Conservation (phyloP, 2,113 vertebrate genomes). For the Aptenodytes forsteri region DNA sequence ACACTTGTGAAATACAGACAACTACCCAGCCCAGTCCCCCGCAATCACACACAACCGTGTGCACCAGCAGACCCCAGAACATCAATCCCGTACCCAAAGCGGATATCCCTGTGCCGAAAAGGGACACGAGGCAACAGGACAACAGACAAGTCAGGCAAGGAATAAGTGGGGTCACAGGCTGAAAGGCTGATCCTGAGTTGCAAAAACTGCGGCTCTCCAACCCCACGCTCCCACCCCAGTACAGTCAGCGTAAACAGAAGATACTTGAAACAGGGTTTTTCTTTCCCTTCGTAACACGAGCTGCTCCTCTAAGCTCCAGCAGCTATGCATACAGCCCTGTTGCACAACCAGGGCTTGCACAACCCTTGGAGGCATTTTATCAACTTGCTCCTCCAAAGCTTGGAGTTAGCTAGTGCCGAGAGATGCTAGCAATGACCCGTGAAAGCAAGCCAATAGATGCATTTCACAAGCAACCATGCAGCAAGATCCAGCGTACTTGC, state of each 20-base stretch:
- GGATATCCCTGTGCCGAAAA: fast-evolving
- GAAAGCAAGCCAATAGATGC: not conserved
- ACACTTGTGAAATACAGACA: not conserved
- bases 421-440: not conserved
- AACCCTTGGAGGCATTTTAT: constrained; percentile 4
- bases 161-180: not conserved
- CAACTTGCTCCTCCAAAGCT: not conserved
- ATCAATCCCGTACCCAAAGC: not conserved
- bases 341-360: constrained; percentile 48
- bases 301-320: not conserved
- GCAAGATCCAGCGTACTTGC: not conserved
- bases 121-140: not conserved
- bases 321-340: not conserved
- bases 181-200: not conserved
- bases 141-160: not conserved
- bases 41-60: fast-evolving
- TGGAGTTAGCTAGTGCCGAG: not conserved
- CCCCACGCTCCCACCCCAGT: not conserved
- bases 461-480: not conserved
- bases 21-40: not conserved
- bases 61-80: not conserved
- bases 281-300: not conserved
- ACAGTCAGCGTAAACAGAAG: not conserved
- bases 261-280: not conserved
- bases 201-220: not conserved